Base-by-base conservation (phyloP, 2,113 vertebrate genomes). In the Tachuris rubrigastra region DNA sequence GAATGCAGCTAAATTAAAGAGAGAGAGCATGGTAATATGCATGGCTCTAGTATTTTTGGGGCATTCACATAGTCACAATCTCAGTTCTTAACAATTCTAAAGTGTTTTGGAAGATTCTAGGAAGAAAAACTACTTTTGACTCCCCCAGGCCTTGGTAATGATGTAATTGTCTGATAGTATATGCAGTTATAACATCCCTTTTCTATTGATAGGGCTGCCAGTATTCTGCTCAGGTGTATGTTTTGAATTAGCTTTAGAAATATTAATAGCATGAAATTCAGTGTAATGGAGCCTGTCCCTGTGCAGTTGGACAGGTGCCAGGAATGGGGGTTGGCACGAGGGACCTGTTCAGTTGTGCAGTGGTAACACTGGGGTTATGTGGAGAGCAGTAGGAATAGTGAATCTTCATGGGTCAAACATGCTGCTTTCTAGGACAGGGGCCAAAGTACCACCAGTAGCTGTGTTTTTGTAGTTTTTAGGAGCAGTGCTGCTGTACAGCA, bases 311-410 rank as follows among this genome's bases (percentile, higher is more conserved):
- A 6, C 24, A 42, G 14, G n/a, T 52, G 23, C 62, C 56, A 18
- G 58, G 76, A 74, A 50, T 8, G 5, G 33, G 6, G 6, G 20
- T 15, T 49, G 33, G 20, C 37, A 37, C 1, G 23, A 62, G 25
- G 14, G 20, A 14, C 0, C 5, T 22, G 11, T n/a, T 76, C 15
- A 19, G 8, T 18, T 22, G 10, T 35, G 58, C 39, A 47, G 8
- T 13, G 21, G 33, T 60, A 27, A 39, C 24, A 5, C n/a, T 35
- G n/a, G 11, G 33, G 25, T 49, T 24, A 19, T 0, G 1, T 56
- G 27, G 31, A 52, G 56, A 71, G 37, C 0, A 0, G 22, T 17
- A 25, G 35, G 39, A 35, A 16, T 12, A 50, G 41, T 27, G 23
- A 8, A 35, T 19, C 41, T 72, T 52, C 42, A 65, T 58, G 14